phyloP scores from a whole-genome alignment of 2,888 invertebrate genomes.

The Phaonia tiefii region DNA sequence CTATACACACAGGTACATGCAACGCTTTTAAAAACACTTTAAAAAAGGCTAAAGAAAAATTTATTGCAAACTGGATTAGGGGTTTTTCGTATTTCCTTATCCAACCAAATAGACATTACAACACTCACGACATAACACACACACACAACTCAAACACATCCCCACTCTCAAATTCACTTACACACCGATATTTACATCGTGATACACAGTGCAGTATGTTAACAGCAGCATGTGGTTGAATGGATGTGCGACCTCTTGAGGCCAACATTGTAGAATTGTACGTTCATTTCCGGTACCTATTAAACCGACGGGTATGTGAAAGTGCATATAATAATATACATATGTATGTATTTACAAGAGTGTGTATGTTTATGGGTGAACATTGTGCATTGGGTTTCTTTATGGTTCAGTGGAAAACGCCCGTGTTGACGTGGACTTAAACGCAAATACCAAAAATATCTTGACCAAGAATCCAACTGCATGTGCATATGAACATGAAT shows the following conservation, averaged over 20 bases:
- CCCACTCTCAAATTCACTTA: not conserved
- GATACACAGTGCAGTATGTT: not conserved
- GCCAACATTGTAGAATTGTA: not conserved
- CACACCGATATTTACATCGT: not conserved
- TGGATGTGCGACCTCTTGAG: not conserved
- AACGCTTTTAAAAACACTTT: conserved; percentile 59
- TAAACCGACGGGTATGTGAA: conserved; percentile 11
- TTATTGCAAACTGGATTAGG: conserved; percentile 65
- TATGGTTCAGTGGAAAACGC: conserved; percentile 18
- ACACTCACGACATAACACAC: no score
- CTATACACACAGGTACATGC: conserved; percentile 11
- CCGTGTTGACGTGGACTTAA: conserved; percentile 7
- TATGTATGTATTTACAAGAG: not conserved
- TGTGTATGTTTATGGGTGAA: conserved; percentile 29
- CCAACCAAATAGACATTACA: conserved; percentile 9
- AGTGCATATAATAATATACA: no score
- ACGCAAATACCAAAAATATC: conserved; percentile 62
- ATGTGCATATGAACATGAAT: conserved; percentile 2
- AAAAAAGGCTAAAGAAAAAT: conserved; percentile 60
- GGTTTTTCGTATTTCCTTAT: conserved; percentile 28
- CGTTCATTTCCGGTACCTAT: not conserved
- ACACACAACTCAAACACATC: not conserved
- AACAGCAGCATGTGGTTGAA: not conserved
- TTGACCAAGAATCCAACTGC: conserved; percentile 62
- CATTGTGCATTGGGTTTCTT: conserved; percentile 55